phyloP scores from a whole-genome alignment of 1,140 invertebrate species.

The Penaeus japonicus region DNA sequence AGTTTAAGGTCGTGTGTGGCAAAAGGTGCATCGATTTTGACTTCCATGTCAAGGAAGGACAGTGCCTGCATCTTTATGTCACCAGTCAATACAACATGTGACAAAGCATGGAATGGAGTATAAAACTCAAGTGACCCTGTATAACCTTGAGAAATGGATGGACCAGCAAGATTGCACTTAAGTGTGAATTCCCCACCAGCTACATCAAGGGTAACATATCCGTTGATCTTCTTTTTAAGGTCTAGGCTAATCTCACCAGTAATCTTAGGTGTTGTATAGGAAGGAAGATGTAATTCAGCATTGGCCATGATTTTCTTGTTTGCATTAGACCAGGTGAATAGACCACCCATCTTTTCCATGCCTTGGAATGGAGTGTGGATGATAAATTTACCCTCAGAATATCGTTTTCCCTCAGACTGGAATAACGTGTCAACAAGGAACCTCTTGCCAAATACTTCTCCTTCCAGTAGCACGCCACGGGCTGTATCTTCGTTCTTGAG shows the following conservation, averaged over 20 bases:
- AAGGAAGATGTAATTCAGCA: constrained; percentile 44
- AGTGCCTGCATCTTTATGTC: constrained; percentile 20
- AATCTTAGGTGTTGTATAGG: constrained; percentile 24
- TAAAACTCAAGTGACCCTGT: constrained; percentile 16
- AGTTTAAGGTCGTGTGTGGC: constrained; percentile 4
- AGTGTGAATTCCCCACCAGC: constrained; percentile 42
- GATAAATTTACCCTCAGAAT: constrained; percentile 54
- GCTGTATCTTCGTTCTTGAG: constrained; percentile 31
- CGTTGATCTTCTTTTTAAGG: constrained; percentile 31
- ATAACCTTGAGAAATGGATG: not conserved
- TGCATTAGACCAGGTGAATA: constrained; percentile 41
- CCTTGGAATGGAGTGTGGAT: constrained; percentile 39
- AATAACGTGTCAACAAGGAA: constrained; percentile 42
- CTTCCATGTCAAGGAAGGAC: not conserved
- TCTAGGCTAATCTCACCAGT: constrained; percentile 33
- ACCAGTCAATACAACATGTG: constrained; percentile 14
- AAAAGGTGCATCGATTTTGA: constrained; percentile 20
- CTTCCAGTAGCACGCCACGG: constrained; percentile 42
- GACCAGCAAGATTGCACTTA: constrained; percentile 24
- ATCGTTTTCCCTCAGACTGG: constrained; percentile 30
- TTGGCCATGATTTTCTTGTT: constrained; percentile 19
- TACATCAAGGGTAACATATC: constrained; percentile 33
- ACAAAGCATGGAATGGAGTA: constrained; percentile 38
- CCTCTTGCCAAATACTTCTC: constrained; percentile 45
- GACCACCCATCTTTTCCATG: constrained; percentile 47